Conservation (phyloP, 2,113 vertebrate species). For the Ailuropoda melanoleuca region DNA sequence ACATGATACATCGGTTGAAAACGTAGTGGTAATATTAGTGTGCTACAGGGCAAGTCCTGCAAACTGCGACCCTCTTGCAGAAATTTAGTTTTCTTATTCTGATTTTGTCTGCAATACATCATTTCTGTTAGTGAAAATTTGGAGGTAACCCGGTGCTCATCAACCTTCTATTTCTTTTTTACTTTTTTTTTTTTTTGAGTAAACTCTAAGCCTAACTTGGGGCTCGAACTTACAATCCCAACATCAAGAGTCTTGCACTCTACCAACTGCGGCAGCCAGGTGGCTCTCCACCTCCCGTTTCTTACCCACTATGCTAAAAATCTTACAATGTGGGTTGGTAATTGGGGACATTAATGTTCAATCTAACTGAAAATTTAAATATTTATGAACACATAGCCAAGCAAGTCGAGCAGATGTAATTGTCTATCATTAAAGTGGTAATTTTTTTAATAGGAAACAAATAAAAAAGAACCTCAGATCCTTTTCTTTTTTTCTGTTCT, state of each 20-base stretch:
- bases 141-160: background rate
- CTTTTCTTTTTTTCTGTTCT: slow-evolving; percentile 28
- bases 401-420: background rate
- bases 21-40: background rate
- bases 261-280: background rate
- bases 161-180: background rate
- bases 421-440: background rate
- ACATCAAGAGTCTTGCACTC: background rate
- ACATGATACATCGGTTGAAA: background rate
- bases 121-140: background rate
- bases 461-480: background rate
- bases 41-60: background rate
- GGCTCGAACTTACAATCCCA: background rate
- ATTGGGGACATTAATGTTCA: slow-evolving; percentile 27
- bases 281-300: background rate
- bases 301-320: background rate
- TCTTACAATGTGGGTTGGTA: background rate
- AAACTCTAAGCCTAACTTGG: background rate
- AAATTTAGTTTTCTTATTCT: background rate
- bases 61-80: background rate
- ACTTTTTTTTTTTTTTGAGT: background rate
- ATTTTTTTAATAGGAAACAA: background rate
- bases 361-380: slow-evolving; percentile 40
- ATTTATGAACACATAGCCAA: slow-evolving; percentile 33
- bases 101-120: background rate